These are phyloP conservation scores for Podarcis raffonei DNA, from an alignment of 2,113 vertebrate genomes.

Conservation along the genomic window DNA sequence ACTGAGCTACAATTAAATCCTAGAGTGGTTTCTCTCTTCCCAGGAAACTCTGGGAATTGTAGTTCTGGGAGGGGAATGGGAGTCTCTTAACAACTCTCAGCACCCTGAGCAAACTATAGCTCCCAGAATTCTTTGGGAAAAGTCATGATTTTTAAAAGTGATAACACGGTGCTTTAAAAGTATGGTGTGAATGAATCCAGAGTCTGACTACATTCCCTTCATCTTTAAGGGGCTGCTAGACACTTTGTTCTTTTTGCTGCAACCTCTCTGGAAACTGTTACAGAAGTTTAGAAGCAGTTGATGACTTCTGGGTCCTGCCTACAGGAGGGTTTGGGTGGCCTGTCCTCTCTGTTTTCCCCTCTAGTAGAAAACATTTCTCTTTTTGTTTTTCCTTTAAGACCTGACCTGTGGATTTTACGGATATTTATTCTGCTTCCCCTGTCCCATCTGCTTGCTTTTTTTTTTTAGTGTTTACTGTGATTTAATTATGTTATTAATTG, in stretches of 20 bases:
- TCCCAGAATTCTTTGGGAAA: no score
- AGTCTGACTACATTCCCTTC: neutral
- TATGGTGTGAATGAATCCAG: no score
- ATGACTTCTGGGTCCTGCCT: no score
- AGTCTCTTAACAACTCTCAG: no score
- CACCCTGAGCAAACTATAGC: no score
- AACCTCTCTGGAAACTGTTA: no score
- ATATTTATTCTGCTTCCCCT: neutral
- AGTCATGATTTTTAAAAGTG: no score
- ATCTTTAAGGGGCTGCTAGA: neutral
- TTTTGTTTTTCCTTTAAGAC: neutral
- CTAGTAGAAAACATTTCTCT: neutral
- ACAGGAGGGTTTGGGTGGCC: neutral
- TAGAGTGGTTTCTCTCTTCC: no score
- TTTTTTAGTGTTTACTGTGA: neutral
- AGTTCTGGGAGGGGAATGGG: no score
- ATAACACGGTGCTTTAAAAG: no score
- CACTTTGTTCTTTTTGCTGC: neutral
- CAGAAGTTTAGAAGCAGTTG: neutral
- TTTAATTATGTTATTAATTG: neutral
- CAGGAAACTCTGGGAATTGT: no score
- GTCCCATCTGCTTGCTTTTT: neutral
- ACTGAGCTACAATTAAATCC: no score
- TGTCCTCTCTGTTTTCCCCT: neutral
- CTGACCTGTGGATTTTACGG: neutral